Conservation (phyloP, 2,888 invertebrate species). For the Harpalus rubripes region DNA sequence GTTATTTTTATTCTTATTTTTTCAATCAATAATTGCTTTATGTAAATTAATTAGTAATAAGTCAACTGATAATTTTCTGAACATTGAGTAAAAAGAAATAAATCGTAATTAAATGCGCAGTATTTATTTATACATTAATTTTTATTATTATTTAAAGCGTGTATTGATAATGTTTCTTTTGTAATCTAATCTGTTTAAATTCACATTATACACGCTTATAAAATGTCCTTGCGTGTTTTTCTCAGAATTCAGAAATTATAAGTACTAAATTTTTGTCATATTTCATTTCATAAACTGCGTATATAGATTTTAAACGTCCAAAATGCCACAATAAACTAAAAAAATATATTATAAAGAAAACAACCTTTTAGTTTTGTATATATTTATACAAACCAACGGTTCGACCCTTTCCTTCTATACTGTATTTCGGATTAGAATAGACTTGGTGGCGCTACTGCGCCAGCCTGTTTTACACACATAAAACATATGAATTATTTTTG, state of each 20-base stretch:
- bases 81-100: neutral
- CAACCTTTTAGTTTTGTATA: no score
- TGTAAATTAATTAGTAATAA: slow-evolving; percentile 44
- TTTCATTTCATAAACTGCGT: no score
- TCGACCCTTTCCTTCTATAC: no score
- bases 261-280: no score
- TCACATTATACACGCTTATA: neutral
- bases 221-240: neutral
- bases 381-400: no score
- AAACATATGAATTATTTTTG: no score
- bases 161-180: neutral
- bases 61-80: slow-evolving; percentile 35
- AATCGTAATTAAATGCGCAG: slow-evolving; percentile 11
- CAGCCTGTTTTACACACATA: no score
- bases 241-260: neutral
- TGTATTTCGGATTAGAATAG: no score
- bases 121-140: neutral
- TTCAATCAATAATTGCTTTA: slow-evolving; percentile 38
- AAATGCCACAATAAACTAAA: no score
- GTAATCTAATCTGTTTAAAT: neutral
- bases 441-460: no score
- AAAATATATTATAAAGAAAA: no score
- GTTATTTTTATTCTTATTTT: slow-evolving; percentile 28
- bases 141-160: neutral
- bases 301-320: no score